These are phyloP conservation scores for Salvator merianae DNA, from an alignment of 2,113 vertebrate genomes.

Conservation along the genomic window DNA sequence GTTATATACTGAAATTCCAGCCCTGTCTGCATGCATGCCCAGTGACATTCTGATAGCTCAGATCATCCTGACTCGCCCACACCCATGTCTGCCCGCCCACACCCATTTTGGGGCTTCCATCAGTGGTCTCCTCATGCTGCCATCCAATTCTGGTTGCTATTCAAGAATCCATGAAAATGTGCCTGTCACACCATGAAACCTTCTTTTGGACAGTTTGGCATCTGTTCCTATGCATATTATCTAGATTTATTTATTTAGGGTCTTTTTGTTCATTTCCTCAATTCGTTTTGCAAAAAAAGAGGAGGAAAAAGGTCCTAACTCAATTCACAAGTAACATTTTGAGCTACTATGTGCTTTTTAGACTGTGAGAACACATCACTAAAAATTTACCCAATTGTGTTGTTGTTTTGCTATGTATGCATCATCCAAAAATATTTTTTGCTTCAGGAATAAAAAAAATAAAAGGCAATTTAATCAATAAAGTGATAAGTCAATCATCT, in stretches of 20 bases:
- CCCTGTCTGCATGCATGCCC: no score
- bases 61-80: no score
- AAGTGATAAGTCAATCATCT: neutral
- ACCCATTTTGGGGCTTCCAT: no score
- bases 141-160: no score
- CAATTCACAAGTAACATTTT: neutral
- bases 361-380: neutral
- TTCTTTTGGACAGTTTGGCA: no score
- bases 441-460: neutral
- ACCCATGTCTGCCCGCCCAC: no score
- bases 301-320: neutral
- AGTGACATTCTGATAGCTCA: no score
- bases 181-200: no score
- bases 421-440: neutral
- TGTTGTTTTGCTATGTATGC: neutral
- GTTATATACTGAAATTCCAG: neutral
- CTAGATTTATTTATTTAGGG: neutral
- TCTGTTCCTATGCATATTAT: neutral
- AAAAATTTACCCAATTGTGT: neutral
- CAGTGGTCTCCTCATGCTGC: no score
- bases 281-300: neutral
- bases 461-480: neutral
- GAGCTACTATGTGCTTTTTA: neutral
- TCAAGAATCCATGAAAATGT: no score
- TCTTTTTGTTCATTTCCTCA: neutral